These are phyloP conservation scores for Burhinus bistriatus DNA, from an alignment of 2,113 vertebrate genomes.

Conservation along the genomic window DNA sequence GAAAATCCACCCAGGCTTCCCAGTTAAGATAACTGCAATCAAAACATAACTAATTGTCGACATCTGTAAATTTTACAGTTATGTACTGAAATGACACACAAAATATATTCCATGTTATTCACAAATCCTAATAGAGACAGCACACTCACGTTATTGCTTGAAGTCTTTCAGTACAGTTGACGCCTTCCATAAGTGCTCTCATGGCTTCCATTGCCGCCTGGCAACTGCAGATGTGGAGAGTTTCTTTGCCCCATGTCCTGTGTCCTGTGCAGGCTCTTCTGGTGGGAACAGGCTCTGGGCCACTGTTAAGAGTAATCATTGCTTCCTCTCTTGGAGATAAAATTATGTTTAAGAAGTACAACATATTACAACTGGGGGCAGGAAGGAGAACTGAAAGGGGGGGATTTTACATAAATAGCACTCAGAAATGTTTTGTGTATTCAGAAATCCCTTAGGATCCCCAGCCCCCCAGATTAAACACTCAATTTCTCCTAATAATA, in stretches of 20 bases:
- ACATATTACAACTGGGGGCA: background rate
- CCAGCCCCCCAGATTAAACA: background rate
- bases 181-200: background rate
- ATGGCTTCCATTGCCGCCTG: rapidly evolving
- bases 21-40: background rate
- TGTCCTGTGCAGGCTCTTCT: background rate
- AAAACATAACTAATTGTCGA: background rate
- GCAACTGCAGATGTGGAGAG: background rate
- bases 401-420: background rate
- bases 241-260: rapidly evolving
- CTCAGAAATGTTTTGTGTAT: background rate
- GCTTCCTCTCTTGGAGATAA: background rate
- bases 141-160: background rate
- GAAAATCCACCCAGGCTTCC: background rate
- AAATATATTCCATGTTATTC: background rate
- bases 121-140: background rate
- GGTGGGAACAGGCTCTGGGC: background rate
- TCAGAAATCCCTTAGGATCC: background rate
- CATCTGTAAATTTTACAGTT: background rate
- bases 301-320: background rate
- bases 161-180: background rate
- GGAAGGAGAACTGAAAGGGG: background rate
- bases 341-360: background rate
- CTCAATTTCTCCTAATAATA: background rate
- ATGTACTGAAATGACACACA: background rate